Base-by-base conservation (phyloP, 2,113 vertebrate species). In the Ceuthmochares aereus region DNA sequence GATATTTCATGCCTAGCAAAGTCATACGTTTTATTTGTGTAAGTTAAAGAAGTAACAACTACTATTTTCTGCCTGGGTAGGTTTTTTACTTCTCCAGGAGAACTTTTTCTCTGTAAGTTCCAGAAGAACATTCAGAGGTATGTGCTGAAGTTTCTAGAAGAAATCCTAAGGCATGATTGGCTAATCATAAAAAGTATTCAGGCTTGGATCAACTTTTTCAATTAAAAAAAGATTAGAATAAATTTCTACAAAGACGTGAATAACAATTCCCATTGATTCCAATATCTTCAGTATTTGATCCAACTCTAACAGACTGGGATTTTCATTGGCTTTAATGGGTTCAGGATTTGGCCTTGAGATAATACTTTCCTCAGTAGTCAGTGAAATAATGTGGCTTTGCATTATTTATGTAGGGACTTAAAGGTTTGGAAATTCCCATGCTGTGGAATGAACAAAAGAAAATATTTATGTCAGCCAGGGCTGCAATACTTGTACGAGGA, bases 401-500 rank as follows among this genome's bases (percentile, higher is more conserved):
- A 14, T 25, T 80, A 29, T 0, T 1, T 72, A 10, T 47, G 17
- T 32, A 83, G 32, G 27, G 18, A 32, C 12, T 12, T 54, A n/a
- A 12, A 63, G 8, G 1, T 66, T 54, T 87, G 49, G 22, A 49
- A 29, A 32, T 36, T 77, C 19, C 12, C 2, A 1, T 58, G 19
- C 4, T 54, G 40, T 62, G 23, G 25, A 93, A 59, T 40, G n/a
- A 78, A 32, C 9, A 26, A 47, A 85, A 82, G 14, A 34, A 69
- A 55, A 59, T 4, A 4, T 60, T 55, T 69, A 0, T 4, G 2
- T 66, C 15, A 19, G 19, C 20, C 32, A 37, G 22, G 43, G 26
- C 34, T 76, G 4, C 32, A 60, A 27, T 82, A 22, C 0, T 0
- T 32, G 11, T 27, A 17, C 43, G 25, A 60, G 12, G 8, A 22